Percentiles rank a stretch among this genome's conserved stretches.
Evolutionary conservation across 2,888 invertebrate species (phyloP).

Genomic region (Apoderus coryli): DNA sequence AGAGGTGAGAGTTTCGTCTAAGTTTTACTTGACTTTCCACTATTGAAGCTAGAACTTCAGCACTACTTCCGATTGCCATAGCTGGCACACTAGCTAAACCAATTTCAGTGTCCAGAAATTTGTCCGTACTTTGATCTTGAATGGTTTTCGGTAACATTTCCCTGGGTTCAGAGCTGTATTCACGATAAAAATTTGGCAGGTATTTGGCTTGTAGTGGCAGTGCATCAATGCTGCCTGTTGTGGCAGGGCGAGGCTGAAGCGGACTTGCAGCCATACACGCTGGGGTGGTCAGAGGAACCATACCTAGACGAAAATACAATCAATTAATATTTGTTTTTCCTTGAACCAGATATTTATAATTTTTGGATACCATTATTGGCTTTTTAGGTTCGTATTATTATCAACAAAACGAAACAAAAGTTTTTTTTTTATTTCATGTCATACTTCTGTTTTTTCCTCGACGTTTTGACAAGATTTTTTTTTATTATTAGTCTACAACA

Average conservation of each 20-base stretch:
- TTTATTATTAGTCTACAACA: too few species aligned
- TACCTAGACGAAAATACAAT: slow-evolving; percentile 6
- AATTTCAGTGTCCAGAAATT: slow-evolving; percentile 20
- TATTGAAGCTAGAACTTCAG: slow-evolving; percentile 29
- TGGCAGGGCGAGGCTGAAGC: slow-evolving; percentile 54
- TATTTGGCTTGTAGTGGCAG: slow-evolving; percentile 59
- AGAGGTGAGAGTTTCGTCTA: too few species aligned
- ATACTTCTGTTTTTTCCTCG: too few species aligned
- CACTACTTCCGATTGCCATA: slow-evolving; percentile 29
- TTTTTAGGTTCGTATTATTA: too few species aligned
- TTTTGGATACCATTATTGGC: too few species aligned
- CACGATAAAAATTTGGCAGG: slow-evolving; percentile 40
- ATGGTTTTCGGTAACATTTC: slow-evolving; percentile 15
- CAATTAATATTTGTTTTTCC: too few species aligned
- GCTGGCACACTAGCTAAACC: slow-evolving; percentile 26
- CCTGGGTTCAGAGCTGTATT: slow-evolving; percentile 34
- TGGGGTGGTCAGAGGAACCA: slow-evolving; percentile 9
- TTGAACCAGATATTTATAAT: too few species aligned
- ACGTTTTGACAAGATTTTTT: too few species aligned
- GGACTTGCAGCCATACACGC: slow-evolving; percentile 26
- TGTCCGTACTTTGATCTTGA: not conserved
- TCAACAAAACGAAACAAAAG: too few species aligned
- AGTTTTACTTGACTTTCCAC: slow-evolving; percentile 25
- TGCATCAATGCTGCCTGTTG: slow-evolving; percentile 49
- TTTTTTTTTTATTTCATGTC: too few species aligned